Evolutionary conservation across 2,888 invertebrate genomes (phyloP), one percentile per base, ranked within the genome.

Genomic region (Epiblema foenella): DNA sequence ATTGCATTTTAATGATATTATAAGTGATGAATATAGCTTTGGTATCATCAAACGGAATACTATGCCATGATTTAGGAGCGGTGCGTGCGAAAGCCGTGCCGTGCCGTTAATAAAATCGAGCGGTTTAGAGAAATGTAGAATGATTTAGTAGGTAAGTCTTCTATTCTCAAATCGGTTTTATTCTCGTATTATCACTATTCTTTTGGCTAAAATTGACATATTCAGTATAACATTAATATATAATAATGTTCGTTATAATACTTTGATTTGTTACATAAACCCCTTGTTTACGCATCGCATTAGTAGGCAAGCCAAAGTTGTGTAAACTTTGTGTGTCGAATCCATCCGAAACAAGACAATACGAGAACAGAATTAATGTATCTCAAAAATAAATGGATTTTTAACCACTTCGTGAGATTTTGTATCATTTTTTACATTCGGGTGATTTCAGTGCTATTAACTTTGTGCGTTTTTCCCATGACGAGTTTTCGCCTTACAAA

Each of bases 11-110:
- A 82, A 84, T 79, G 83, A 83, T 80, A 72, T 79, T 81, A 78
- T 83, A 84, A 84, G 81, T 79, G 81, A 77, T 75, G 74, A 78
- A 78, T 83, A 82, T 82, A 79, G 78, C 68, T 76, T 73, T 72
- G 69, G 72, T 70, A 74, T 77, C 75, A 77, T 79, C 76, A 77
- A 76, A 77, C 68, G 75, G 68, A 77, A 69, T 75, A 65, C 62
- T 75, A 77, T 78, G 77, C 76, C 72, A 77, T 74, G 74, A 78
- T 76, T 77, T 73, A 29, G 17, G 24, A 15, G 49, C 8, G 10
- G 24, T 18, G 49, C 8, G 10, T 20, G 29, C n/a, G 33, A 46
- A 7, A 65, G 33, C 59, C 65, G n/a, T 42, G n/a, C n/a, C n/a
- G n/a, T 42, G 1, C 52, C 42, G 58, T 59, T 33, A 8, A 54